Evolutionary conservation across 1,140 invertebrate genomes (phyloP), one percentile per base, ranked within the genome.

Genomic region (Drosophila kohkoa): DNA sequence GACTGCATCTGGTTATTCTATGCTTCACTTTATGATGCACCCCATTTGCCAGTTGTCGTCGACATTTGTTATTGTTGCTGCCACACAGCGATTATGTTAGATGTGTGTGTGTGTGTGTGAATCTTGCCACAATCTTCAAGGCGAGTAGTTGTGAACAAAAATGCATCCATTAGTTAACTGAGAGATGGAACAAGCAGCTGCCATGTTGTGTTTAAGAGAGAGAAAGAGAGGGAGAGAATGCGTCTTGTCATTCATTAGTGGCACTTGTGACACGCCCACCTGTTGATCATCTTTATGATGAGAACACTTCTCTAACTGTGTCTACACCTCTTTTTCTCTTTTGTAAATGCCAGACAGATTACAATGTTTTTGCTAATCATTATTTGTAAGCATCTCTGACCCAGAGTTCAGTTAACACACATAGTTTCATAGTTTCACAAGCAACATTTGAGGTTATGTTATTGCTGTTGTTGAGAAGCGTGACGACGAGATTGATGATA

Each of bases 211-310:
- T 30, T 32, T 4, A 32, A 30, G 30, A 52, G n/a, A 11, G 30
- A 8, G 5, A 11, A n/a, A 13, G 7, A 32, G 15, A 8, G 8
- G 1, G 7, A 10, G 16, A 15, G 54, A 60, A 60, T 68, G 32
- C 66, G 57, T 60, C 25, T 60, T 60, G 66, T 68, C 66, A 60
- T 51, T 35, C 57, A 43, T 51, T 58, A 62, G 49, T 45, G 10
- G 43, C 8, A 48, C 20, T 25, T 32, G 7, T 8, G 66, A 16
- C 66, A 62, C 66, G 66, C 66, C 66, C 46, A 69, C 46, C 43
- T 67, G 54, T 30, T 38, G 30, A 68, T 58, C 55, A 35, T 28
- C n/a, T 30, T 52, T 62, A 58, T 35, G 46, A 15, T 64, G 49
- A 16, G 62, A 30, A 54, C n/a, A 15, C 15, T 57, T 57, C 13